Evolutionary conservation across 2,797 vertebrate genomes (phyloP).

Genomic region (Clarias pachynema): DNA sequence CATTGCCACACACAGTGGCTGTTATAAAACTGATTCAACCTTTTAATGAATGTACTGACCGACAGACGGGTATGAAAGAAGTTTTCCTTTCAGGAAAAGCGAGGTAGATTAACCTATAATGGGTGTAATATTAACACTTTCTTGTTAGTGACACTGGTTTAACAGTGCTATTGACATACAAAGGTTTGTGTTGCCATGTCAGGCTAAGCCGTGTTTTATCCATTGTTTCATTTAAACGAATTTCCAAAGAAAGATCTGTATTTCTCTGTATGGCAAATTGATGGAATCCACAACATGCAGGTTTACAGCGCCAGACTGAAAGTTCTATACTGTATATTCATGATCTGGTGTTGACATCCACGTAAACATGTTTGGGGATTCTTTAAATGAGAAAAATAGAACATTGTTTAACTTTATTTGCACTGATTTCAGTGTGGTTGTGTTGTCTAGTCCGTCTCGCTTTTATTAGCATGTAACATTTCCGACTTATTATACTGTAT

Average conservation of each 20-base stretch:
- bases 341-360: constrained; percentile 9
- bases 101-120: constrained; percentile 60
- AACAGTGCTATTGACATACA: constrained; percentile 32
- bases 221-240: not conserved
- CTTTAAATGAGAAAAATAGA: constrained; percentile 28
- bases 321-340: not conserved
- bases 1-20: not conserved
- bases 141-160: constrained; percentile 28
- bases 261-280: constrained; percentile 27
- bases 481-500: constrained; percentile 39
- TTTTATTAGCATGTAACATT: constrained; percentile 57
- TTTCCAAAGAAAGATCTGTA: constrained; percentile 3
- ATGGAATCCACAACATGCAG: not conserved
- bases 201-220: not conserved
- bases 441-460: constrained; percentile 44
- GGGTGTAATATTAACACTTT: constrained; percentile 43
- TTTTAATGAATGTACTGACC: not conserved
- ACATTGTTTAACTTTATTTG: not conserved
- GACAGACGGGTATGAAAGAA: not conserved
- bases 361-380: constrained; percentile 34
- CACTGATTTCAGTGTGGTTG: constrained; percentile 42
- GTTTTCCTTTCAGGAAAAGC: constrained; percentile 2
- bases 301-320: not conserved
- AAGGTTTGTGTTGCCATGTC: constrained; percentile 2
- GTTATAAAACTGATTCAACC: not conserved